Evolutionary conservation across 2,797 vertebrate genomes (phyloP), one percentile per base, ranked within the genome.

Genomic region (Spinus pinus): DNA sequence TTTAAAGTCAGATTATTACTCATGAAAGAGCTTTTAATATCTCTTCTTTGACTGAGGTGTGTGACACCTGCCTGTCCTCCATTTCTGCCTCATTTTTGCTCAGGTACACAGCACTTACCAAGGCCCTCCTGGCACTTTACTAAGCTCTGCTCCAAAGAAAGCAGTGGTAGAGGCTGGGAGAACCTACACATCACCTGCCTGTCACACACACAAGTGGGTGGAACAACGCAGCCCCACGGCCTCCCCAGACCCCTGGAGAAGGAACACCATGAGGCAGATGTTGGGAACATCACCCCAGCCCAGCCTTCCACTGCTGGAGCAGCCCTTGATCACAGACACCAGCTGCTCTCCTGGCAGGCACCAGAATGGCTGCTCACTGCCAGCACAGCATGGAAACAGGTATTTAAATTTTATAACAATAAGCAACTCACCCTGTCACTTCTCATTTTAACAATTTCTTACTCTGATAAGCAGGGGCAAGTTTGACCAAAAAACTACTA

Each of bases 221-320:
- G 37, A 49, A 35, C 19, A 56, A 42, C 8, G 0, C 1, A 0
- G 0, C 1, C 3, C 31, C 4, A 1, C 0, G 1, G 46, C 25
- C 77, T n/a, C 50, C 20, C 14, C 17, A 41, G 42, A 51, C 31
- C 25, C 4, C 1, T 0, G 2, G 53, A 2, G 6, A 86, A 62
- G 31, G 58, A 75, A 19, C 47, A 42, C 2, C 0, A 0, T 3
- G n/a, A 61, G 28, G 30, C 41, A 66, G 64, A 46, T 1, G 2
- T 10, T 66, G 21, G 53, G 31, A 54, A 23, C 31, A 22, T 0
- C 41, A 42, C 18, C 41, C 19, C 19, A 7, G 1, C 33, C 27
- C 67, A 73, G 24, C 15, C 12, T 44, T 65, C 31, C 23, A 27
- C 25, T 2, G 0, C 21, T 4, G 2, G 7, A 80, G 64, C 51